These are phyloP conservation scores for Pangasianodon gigas DNA, from an alignment of 2,113 vertebrate species.

Conservation along the genomic window DNA sequence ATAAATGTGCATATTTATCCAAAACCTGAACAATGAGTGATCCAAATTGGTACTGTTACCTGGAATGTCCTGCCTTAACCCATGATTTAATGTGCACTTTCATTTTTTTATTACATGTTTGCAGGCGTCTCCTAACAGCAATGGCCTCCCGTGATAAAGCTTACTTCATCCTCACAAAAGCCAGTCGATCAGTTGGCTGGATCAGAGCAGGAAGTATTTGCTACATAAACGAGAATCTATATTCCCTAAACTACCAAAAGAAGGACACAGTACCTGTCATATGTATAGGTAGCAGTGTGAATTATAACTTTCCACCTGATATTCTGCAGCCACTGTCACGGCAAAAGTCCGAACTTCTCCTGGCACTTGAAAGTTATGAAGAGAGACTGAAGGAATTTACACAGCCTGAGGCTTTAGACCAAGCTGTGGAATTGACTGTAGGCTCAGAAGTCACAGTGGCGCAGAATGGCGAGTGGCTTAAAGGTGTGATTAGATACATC, in stretches of 20 bases:
- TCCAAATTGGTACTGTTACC: neutral
- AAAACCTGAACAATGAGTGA: neutral
- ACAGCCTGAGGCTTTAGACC: constrained; percentile 55
- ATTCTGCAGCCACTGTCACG: constrained; percentile 55
- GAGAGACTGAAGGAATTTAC: constrained; percentile 70
- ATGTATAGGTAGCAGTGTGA: accelerated
- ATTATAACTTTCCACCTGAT: accelerated
- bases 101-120: neutral
- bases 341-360: constrained; percentile 64
- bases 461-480: constrained; percentile 50
- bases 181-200: accelerated
- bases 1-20: neutral
- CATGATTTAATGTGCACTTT: neutral
- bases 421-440: constrained; percentile 50
- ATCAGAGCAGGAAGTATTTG: constrained; percentile 67
- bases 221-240: constrained; percentile 51
- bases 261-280: constrained; percentile 48
- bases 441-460: constrained; percentile 66
- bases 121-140: neutral
- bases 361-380: constrained; percentile 50
- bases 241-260: accelerated
- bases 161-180: constrained; percentile 75
- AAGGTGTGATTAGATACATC: constrained; percentile 72
- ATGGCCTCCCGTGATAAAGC: constrained; percentile 25
- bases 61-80: neutral